phyloP scores from a whole-genome alignment of 2,888 invertebrate genomes.

The Frankliniella intonsa region DNA sequence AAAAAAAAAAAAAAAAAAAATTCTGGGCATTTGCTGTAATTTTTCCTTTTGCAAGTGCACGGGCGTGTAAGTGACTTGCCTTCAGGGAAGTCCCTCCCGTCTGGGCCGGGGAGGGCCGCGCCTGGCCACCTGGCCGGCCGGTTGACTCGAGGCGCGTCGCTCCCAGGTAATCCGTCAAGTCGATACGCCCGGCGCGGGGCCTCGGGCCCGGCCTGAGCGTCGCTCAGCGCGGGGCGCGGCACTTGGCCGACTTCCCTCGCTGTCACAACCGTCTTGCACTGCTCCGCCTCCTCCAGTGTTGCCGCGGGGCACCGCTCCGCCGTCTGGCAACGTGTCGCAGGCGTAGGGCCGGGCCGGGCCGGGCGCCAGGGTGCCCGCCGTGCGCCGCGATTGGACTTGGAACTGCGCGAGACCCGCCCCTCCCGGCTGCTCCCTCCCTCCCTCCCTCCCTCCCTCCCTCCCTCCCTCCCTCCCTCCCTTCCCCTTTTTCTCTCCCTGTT shows the following conservation, averaged over 20 bases:
- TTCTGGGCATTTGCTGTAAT: not conserved
- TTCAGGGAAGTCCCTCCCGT: not conserved
- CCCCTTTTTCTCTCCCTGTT: no score
- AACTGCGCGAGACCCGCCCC: no score
- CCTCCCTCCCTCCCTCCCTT: no score
- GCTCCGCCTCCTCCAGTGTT: not conserved
- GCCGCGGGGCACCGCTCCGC: not conserved
- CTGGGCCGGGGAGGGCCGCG: not conserved
- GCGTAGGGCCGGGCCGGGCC: not conserved
- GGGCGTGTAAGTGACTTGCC: no score
- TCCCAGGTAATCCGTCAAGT: not conserved
- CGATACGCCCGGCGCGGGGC: not conserved
- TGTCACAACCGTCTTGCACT: not conserved
- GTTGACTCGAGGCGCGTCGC: not conserved
- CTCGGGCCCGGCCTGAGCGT: not conserved
- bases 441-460: no score
- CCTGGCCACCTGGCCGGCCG: not conserved
- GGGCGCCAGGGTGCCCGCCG: not conserved
- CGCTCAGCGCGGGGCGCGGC: not conserved
- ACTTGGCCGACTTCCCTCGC: conserved; percentile 4
- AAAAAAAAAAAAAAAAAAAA: not conserved
- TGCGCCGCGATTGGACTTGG: no score
- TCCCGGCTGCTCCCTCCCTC: no score
- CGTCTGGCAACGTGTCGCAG: not conserved
- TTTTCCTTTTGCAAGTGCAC: not conserved